Base-by-base conservation (phyloP, 2,113 vertebrate genomes). In the Poecile atricapillus region DNA sequence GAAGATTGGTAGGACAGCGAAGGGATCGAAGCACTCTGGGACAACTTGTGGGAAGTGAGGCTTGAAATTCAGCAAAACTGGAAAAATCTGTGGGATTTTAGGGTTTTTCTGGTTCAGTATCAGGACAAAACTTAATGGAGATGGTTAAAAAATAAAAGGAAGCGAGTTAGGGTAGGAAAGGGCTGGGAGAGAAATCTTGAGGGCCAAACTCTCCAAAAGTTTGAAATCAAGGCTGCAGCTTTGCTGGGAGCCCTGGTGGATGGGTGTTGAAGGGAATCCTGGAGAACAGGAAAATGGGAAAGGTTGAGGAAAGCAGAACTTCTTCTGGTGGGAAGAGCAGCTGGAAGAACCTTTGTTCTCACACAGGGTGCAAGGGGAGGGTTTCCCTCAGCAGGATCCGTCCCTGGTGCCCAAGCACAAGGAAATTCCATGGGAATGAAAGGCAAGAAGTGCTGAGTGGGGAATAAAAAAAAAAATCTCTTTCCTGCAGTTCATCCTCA, bases 381-480 rank as follows among this genome's bases (percentile, higher is more conserved):
- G 43, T 7, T 46, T 27, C 24, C 25, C 75, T 22, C 31, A 33
- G 6, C 25, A 9, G 25, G 33, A 41, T 77, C 69, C 55, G 19
- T 14, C 75, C 23, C 49, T 11, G 20, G 25, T 31, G 43, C 16
- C 12, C 0, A 2, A 77, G 46, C 18, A 15, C 4, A 6, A 41
- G 74, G 49, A 19, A 81, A 86, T 41, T 53, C 17, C 15, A 1
- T 30, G 77, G 49, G 64, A 46, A 25, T 13, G 11, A 46, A 77
- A 67, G 39, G 58, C 13, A 43, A 24, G 25, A 50, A 68, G 31
- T 21, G 25, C 49, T 35, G 62, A 69, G 43, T 30, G 30, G 13
- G 33, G 3, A 0, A 15, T 35, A 35, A 30, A 2, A 28, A 33
- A n/a, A 33, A 37, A 31, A 2, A 8, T 11, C 15, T 22, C 4